phyloP scores from a whole-genome alignment of 2,797 vertebrate genomes.

The Galaxias olidus region DNA sequence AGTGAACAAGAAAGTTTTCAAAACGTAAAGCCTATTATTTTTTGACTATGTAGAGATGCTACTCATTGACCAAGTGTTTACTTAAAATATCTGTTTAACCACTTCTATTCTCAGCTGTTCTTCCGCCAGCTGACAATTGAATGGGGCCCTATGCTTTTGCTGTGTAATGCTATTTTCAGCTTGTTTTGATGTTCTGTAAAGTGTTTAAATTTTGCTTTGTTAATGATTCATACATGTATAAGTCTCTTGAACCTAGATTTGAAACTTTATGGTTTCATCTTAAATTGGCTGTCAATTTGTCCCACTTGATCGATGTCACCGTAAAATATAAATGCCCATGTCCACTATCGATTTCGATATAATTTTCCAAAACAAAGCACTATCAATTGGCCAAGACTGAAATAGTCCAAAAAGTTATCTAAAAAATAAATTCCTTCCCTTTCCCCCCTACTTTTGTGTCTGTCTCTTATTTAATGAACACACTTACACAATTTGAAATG shows the following conservation, averaged over 20 bases:
- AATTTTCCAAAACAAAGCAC: conserved; percentile 27
- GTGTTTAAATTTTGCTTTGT: conserved; percentile 15
- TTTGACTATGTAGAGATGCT: conserved; percentile 33
- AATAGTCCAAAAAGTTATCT: conserved; percentile 38
- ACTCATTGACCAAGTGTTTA: conserved; percentile 42
- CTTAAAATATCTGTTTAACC: conserved; percentile 1
- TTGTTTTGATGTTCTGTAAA: conserved; percentile 3
- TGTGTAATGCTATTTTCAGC: background rate
- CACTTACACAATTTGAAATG: background rate
- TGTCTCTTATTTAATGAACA: conserved; percentile 25
- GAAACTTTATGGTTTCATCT: conserved; percentile 19
- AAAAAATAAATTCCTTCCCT: conserved; percentile 69
- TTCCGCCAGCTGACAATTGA: conserved; percentile 67
- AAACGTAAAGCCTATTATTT: conserved; percentile 9
- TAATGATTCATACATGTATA: conserved; percentile 51
- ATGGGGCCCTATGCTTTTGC: conserved; percentile 10
- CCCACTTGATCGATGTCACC: conserved; percentile 60
- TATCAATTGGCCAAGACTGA: conserved; percentile 51
- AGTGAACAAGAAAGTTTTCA: conserved; percentile 16
- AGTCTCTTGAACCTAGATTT: conserved; percentile 64
- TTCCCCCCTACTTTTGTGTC: conserved; percentile 46
- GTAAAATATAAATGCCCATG: conserved; percentile 39
- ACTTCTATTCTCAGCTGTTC: conserved; percentile 58
- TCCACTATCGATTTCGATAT: conserved; percentile 46
- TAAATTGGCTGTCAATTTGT: conserved; percentile 74